Evolutionary conservation across 2,113 vertebrate genomes (phyloP), one percentile per base, ranked within the genome.

Genomic region (Tetrao urogallus): DNA sequence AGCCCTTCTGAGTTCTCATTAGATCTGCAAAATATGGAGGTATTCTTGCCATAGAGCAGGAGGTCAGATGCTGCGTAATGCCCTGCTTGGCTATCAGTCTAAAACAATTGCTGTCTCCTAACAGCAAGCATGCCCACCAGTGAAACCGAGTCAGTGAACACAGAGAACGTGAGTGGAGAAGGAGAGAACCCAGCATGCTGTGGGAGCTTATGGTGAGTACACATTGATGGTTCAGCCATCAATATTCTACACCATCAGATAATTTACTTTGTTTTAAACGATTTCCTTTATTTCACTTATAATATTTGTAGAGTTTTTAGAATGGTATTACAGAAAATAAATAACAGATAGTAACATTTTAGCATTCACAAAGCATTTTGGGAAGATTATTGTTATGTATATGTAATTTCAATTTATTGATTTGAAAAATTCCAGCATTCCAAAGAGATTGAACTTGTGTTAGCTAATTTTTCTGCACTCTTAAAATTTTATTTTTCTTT

Each of bases 91-190:
- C 15, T 67, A 8, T 18, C 76, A 20, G 2, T 65, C 75, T 95
- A 42, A 93, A 58, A 43, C 48, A 13, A 5, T n/a, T 88, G 93
- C 18, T 98, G 87, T 98, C 81, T 95, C 81, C 95, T 95, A 74
- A 92, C 98, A 99, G 99, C 99, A 86, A 99, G 99, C 83, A 98
- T 99, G 97, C 99, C 99, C 38, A 98, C 98, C 78, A 99, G 99
- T 3, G 99, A 99, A 96, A 99, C 99, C 0, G 99, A 99, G 71
- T 99, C 99, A 1, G 99, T 99, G 86, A 99, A 99, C 95, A 99
- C 99, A 0, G 99, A 99, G 95, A 99, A 99, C 8, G 99, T 98
- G 64, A 98, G 98, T 9, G 98, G 97, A 9, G 99, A 99, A 92
- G 98, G 98, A 24, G 99, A 99, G 94, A 98, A 96, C 92, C 95